phyloP scores from a whole-genome alignment of 2,113 vertebrate species.

The Vicugna pacos region DNA sequence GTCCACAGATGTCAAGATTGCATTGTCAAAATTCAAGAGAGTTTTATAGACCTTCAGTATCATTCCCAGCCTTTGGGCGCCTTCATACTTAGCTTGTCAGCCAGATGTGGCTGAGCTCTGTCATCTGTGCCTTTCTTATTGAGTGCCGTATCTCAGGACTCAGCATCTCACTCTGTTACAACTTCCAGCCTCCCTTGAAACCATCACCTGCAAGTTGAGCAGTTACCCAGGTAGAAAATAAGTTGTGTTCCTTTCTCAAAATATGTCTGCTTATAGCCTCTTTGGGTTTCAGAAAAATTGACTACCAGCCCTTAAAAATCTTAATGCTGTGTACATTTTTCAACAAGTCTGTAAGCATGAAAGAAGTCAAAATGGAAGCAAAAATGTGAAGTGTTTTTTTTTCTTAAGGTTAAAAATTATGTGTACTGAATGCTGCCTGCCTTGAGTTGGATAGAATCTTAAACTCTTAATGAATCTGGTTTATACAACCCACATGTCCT shows the following conservation, averaged over 20 bases:
- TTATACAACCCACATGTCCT: conserved; percentile 37
- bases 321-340: background rate
- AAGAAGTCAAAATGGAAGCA: background rate
- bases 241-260: background rate
- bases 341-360: background rate
- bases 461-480: conserved; percentile 50
- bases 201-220: background rate
- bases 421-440: background rate
- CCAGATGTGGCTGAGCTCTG: background rate
- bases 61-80: background rate
- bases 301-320: background rate
- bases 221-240: background rate
- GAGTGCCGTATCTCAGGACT: background rate
- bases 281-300: background rate
- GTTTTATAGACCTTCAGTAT: background rate
- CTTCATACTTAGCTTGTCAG: background rate
- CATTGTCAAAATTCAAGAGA: background rate
- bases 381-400: background rate
- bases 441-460: conserved; percentile 58
- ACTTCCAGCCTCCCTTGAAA: background rate
- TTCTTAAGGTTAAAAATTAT: background rate
- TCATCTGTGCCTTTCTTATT: background rate
- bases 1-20: background rate
- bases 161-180: background rate
- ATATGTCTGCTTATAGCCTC: background rate